These are phyloP conservation scores for Harlomillsia oculata DNA, from an alignment of 1,140 invertebrate species.

Conservation along the genomic window DNA sequence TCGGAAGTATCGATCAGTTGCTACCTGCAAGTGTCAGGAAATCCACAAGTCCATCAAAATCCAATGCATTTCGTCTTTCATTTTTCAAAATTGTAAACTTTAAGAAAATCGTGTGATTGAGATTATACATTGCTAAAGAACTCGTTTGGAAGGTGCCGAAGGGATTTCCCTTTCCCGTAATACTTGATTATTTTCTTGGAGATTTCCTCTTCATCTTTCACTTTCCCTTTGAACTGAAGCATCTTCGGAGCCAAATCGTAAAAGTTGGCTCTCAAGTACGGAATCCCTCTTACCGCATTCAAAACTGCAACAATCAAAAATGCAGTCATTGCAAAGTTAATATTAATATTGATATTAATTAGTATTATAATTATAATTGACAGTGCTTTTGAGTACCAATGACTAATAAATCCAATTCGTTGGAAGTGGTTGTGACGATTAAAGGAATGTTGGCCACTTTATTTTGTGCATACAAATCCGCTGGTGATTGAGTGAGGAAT, in stretches of 20 bases:
- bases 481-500: slow-evolving; percentile 9
- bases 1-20: slow-evolving; percentile 11
- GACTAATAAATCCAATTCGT: slow-evolving; percentile 4
- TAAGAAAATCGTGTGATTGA: too few species aligned
- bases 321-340: too few species aligned
- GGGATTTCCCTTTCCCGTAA: background rate
- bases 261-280: too few species aligned
- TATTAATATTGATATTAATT: too few species aligned
- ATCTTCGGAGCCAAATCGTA: background rate
- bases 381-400: background rate
- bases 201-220: slow-evolving; percentile 5
- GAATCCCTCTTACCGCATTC: too few species aligned
- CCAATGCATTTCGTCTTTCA: too few species aligned
- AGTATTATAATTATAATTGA: too few species aligned
- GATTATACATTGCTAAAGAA: too few species aligned
- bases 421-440: slow-evolving; percentile 1
- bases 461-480: slow-evolving; percentile 3
- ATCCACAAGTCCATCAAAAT: too few species aligned
- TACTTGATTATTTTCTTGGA: background rate
- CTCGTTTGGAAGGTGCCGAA: background rate
- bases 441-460: slow-evolving; percentile 2
- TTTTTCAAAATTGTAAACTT: too few species aligned
- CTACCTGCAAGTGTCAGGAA: too few species aligned
- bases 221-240: background rate
- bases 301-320: too few species aligned